Evolutionary conservation across 2,888 invertebrate species (phyloP), one percentile per base, ranked within the genome.

Genomic region (Synergus itoensis): DNA sequence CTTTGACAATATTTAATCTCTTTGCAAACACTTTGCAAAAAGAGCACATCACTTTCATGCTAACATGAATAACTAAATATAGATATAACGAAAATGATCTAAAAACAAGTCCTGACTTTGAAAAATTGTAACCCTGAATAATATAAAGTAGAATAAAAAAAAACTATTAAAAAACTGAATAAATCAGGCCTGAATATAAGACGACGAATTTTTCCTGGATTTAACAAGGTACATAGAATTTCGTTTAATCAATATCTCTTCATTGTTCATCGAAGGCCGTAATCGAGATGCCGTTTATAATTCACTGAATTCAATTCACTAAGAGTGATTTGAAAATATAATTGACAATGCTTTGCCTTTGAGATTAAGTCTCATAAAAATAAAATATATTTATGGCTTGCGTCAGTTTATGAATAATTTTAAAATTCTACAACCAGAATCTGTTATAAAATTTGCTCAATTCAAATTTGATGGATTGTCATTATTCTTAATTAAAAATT

Each of bases 351-450:
- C 28, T 67, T 41, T 18, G 9, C 16, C 45, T 45, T 28, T 43
- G 45, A 69, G 45, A 69, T 69, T 45, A 28, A 14, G 45, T 16
- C 7, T 28, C 76, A 76, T 63, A 77, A 75, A 77, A 60, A 76
- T 36, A 41, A 45, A 45, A 60, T 36, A 16, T 43, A 28, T 48
- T 67, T 48, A 69, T 28, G 14, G 21, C 48, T 69, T 7, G 8
- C 53, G 53, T n/a, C 5, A 48, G 36, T 36, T 36, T 36, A 36
- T 36, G 36, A 7, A 36, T 5, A 36, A 36, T 36, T 36, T 36
- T 36, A 0, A 4, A 36, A 36, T 36, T 36, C 5, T 36, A 36
- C 36, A 36, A 7, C 36, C 5, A 3, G 36, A 36, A 36, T 36
- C 36, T 36, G 5, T 36, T 36, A 36, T 7, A 36, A 36, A 36